Conservation (phyloP, 2,113 vertebrate genomes). For the Catharus fuscescens region DNA sequence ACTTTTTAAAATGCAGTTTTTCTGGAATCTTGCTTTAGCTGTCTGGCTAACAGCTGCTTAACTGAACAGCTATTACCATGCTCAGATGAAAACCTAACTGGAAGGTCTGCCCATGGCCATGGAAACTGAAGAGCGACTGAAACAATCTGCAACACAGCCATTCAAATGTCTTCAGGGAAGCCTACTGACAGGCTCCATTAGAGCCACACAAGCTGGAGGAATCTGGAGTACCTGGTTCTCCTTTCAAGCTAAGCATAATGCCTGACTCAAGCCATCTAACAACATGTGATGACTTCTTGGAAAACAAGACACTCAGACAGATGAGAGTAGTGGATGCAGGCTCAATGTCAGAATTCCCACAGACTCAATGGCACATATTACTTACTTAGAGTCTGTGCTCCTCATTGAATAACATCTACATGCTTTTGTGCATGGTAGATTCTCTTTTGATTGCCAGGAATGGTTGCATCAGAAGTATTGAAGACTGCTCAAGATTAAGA, state of each 20-base stretch:
- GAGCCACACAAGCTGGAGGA: neutral
- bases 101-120: neutral
- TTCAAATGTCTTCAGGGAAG: neutral
- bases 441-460: neutral
- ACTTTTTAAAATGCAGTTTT: neutral
- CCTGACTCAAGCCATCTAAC: neutral
- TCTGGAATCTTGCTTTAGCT: neutral
- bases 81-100: neutral
- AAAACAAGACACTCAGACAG: neutral
- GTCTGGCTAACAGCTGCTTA: neutral
- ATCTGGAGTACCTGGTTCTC: conserved; percentile 46
- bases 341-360: conserved; percentile 2
- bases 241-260: neutral
- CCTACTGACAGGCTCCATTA: neutral
- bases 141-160: neutral
- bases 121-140: neutral
- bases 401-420: conserved; percentile 6
- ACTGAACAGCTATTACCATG: neutral
- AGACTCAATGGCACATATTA: rapidly evolving
- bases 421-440: conserved; percentile 19
- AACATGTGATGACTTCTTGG: neutral
- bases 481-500: neutral
- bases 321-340: neutral
- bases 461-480: neutral
- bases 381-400: neutral